Percentiles rank a stretch among this genome's conserved stretches.
Conservation (phyloP, 1,140 invertebrate genomes). For the Lordiphosa stackelbergi region DNA sequence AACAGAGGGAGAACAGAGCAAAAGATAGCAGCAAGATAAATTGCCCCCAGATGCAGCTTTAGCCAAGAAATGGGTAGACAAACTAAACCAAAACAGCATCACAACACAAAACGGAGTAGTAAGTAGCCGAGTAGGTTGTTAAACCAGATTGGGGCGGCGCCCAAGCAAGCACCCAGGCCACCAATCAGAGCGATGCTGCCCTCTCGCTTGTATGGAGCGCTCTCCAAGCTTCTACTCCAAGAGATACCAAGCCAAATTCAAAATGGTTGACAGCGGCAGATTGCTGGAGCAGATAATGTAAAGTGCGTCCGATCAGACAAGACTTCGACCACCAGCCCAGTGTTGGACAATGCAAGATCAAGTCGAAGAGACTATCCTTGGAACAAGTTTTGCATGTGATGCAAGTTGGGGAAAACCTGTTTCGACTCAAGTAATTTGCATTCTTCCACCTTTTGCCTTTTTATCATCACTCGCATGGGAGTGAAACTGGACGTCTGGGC, state of each 20-base stretch:
- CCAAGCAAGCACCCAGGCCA: constrained; percentile 29
- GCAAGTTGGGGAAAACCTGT: constrained; percentile 10
- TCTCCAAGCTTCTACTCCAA: neutral
- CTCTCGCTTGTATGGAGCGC: constrained; percentile 4
- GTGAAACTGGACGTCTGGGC: constrained; percentile 7
- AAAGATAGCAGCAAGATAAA: constrained; percentile 37
- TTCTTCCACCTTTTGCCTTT: constrained; percentile 41
- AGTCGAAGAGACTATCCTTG: constrained; percentile 18
- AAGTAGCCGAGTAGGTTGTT: constrained; percentile 34
- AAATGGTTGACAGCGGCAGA: constrained; percentile 49
- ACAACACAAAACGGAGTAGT: constrained; percentile 18
- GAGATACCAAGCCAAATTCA: constrained; percentile 31
- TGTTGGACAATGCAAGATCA: constrained; percentile 19
- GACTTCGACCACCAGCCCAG: constrained; percentile 7
- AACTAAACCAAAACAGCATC: constrained; percentile 11
- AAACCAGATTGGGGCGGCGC: constrained; percentile 73
- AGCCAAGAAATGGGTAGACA: neutral
- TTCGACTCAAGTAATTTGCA: constrained; percentile 32
- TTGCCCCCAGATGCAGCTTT: constrained; percentile 10
- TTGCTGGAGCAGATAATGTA: constrained; percentile 40
- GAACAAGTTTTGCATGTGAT: constrained; percentile 33
- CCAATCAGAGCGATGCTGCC: constrained; percentile 57
- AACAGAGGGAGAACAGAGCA: neutral
- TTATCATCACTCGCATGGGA: constrained; percentile 5
- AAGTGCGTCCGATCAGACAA: constrained; percentile 60